phyloP scores from a whole-genome alignment of 2,888 invertebrate species.

The Ypsolopha sequella region DNA sequence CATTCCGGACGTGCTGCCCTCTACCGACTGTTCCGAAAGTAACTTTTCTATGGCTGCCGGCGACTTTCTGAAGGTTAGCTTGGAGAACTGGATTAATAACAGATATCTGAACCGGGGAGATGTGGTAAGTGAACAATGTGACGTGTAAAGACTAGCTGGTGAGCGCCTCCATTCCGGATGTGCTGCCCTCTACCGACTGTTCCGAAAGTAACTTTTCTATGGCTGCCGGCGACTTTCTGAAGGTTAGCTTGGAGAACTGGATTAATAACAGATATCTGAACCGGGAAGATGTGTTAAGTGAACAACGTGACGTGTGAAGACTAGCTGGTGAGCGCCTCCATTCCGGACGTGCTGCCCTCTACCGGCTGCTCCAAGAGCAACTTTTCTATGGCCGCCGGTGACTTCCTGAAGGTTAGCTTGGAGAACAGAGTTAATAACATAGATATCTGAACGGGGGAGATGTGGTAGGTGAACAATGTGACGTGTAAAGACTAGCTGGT shows the following conservation, averaged over 20 bases:
- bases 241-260: constrained; percentile 63
- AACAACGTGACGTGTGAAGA: constrained; percentile 88
- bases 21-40: constrained; percentile 60
- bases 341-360: constrained; percentile 91
- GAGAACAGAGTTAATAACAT: too few species aligned
- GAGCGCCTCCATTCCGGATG: constrained; percentile 88
- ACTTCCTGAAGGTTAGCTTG: constrained; percentile 86
- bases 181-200: constrained; percentile 76
- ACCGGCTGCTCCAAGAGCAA: constrained; percentile 64
- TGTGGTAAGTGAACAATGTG: constrained; percentile 90
- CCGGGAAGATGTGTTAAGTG: too few species aligned
- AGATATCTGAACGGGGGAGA: too few species aligned
- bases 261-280: too few species aligned
- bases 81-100: neutral
- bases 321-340: constrained; percentile 81
- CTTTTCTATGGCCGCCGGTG: constrained; percentile 97
- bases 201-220: constrained; percentile 84
- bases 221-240: constrained; percentile 97
- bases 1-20: constrained; percentile 92
- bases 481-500: constrained; percentile 84
- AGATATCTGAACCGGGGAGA: too few species aligned
- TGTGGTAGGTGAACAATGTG: constrained; percentile 90
- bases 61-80: constrained; percentile 89
- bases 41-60: constrained; percentile 97
- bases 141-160: constrained; percentile 84